Evolutionary conservation across 2,113 vertebrate genomes (phyloP).

Genomic region (Gorsachius goisagi): DNA sequence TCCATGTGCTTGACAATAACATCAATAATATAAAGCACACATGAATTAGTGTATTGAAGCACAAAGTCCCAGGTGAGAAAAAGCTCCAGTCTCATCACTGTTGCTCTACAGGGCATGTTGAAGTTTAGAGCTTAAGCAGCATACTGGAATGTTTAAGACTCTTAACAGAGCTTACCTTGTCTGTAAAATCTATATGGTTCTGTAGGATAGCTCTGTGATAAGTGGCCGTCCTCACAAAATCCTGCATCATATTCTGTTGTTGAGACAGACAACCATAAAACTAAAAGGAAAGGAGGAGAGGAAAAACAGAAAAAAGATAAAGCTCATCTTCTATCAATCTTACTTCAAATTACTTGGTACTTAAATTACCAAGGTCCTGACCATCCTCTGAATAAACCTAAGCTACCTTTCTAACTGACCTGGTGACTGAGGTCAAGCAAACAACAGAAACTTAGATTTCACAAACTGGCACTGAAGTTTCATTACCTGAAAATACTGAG

Average conservation of each 20-base stretch:
- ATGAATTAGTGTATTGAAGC: not conserved
- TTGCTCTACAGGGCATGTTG: not conserved
- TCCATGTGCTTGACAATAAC: not conserved
- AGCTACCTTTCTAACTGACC: not conserved
- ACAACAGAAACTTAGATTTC: not conserved
- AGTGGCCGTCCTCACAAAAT: constrained; percentile 78
- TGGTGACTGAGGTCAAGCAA: not conserved
- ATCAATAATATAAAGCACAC: not conserved
- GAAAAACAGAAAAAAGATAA: not conserved
- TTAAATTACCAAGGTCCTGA: not conserved
- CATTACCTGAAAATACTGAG: constrained; percentile 76
- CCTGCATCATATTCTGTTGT: constrained; percentile 81
- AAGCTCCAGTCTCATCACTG: not conserved
- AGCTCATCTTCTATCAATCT: not conserved
- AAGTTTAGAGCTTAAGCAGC: not conserved
- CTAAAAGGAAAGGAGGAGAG: constrained; percentile 47
- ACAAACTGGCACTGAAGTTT: not conserved
- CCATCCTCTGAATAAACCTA: not conserved
- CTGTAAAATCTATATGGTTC: constrained; percentile 80
- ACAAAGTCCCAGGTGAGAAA: not conserved
- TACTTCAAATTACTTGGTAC: not conserved
- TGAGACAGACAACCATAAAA: constrained; percentile 79
- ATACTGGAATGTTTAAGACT: not conserved
- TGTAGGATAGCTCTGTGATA: constrained; percentile 79
- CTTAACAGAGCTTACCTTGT: constrained; percentile 73